Evolutionary conservation across 2,113 vertebrate genomes (phyloP).

Genomic region (Rhinoptilus africanus): DNA sequence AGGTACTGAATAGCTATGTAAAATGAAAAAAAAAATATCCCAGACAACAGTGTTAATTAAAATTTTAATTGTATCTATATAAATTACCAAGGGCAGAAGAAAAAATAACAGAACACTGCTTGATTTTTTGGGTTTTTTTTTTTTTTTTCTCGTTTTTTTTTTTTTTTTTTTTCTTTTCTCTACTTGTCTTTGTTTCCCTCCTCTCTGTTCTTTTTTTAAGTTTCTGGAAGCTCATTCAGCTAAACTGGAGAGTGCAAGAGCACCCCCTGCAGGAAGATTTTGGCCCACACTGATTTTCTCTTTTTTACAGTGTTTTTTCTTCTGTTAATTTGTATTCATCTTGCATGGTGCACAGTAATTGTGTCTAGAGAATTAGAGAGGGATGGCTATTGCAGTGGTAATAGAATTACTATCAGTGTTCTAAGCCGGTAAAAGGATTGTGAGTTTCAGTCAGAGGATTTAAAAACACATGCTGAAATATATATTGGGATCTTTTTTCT

Average conservation of each 20-base stretch:
- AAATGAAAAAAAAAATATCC: neutral
- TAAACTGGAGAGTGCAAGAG: constrained; percentile 41
- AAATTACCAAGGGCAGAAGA: constrained; percentile 13
- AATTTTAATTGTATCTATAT: constrained; percentile 43
- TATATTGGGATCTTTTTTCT: neutral
- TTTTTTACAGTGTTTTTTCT: neutral
- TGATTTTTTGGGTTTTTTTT: neutral
- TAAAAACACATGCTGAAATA: constrained; percentile 56
- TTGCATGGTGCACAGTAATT: constrained; percentile 39
- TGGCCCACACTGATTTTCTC: neutral
- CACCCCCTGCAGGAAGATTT: constrained; percentile 57
- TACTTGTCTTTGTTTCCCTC: too few species aligned
- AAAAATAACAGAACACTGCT: neutral
- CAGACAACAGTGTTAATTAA: constrained; percentile 45
- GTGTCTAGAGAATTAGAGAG: constrained; percentile 63
- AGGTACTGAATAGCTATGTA: neutral
- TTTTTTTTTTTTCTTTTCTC: rapidly evolving
- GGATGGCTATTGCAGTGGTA: constrained; percentile 42
- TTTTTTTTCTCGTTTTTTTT: neutral
- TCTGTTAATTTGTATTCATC: constrained; percentile 64
- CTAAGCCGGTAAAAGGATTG: constrained; percentile 62
- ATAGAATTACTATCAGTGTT: constrained; percentile 65
- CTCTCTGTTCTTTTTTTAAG: neutral
- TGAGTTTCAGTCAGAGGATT: constrained; percentile 62
- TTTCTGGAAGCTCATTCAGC: neutral